Conservation (phyloP, 2,113 vertebrate genomes). For the Megaceryle maxima region DNA sequence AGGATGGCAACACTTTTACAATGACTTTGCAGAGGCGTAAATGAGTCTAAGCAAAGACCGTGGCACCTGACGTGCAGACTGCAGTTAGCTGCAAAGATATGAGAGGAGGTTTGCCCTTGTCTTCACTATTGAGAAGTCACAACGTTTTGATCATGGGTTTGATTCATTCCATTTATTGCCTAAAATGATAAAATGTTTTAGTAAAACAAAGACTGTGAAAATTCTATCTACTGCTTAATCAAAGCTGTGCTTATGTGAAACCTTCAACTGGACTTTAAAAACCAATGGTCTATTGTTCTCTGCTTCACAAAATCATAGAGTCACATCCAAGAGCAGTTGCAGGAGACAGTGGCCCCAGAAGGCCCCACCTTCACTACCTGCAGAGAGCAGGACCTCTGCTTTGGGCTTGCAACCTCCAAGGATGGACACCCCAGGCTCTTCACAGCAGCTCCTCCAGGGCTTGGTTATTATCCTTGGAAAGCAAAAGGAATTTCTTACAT, state of each 20-base stretch:
- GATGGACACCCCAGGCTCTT: neutral
- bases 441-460: neutral
- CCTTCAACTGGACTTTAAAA: neutral
- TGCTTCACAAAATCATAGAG: neutral
- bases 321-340: neutral
- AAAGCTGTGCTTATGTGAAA: neutral
- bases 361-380: neutral
- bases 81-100: neutral
- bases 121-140: conserved; percentile 19
- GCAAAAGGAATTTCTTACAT: neutral
- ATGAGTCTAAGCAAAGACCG: neutral
- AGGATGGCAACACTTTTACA: neutral
- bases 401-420: neutral
- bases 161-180: neutral
- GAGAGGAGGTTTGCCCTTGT: neutral
- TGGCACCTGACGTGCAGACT: accelerated
- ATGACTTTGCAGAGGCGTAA: neutral
- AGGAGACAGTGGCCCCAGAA: neutral
- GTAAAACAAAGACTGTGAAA: neutral
- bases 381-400: neutral
- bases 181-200: neutral
- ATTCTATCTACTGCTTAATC: neutral
- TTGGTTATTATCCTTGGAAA: neutral
- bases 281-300: neutral
- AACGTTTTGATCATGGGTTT: neutral